These are phyloP conservation scores for Larimichthys crocea DNA, from an alignment of 2,113 vertebrate species.

Conservation along the genomic window DNA sequence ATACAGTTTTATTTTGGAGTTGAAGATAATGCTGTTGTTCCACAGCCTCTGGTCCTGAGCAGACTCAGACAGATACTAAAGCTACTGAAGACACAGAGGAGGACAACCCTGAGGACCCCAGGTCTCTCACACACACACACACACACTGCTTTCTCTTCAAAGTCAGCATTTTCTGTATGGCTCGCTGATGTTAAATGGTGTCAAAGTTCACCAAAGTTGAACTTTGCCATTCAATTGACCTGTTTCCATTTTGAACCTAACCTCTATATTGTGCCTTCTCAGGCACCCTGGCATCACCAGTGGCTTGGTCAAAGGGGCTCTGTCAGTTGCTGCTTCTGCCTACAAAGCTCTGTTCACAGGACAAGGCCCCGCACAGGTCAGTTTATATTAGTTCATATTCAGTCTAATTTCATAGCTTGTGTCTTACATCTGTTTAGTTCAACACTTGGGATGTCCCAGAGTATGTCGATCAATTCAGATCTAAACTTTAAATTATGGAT, in stretches of 20 bases:
- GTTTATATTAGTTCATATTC: not conserved
- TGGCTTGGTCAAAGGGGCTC: conserved; percentile 93
- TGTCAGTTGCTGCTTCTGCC: conserved; percentile 94
- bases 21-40: not conserved
- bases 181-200: too few relatives aligned
- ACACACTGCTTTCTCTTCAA: not conserved
- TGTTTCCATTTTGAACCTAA: not conserved
- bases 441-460: not conserved
- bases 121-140: conserved; percentile 30
- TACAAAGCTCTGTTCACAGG: conserved; percentile 97
- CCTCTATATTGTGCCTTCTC: not conserved
- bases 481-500: not conserved
- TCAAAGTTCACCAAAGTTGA: too few relatives aligned
- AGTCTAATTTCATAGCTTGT: not conserved
- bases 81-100: conserved; percentile 55
- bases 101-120: conserved; percentile 62
- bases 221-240: too few relatives aligned
- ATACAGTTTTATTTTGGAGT: not conserved
- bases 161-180: not conserved
- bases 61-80: conserved; percentile 11
- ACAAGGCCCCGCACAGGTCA: conserved; percentile 88
- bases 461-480: too few relatives aligned
- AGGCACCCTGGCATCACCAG: conserved; percentile 87
- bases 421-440: not conserved
- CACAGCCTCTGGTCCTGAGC: conserved; percentile 42